Conservation (phyloP, 1,140 invertebrate genomes). For the Drosophila tropicalis region DNA sequence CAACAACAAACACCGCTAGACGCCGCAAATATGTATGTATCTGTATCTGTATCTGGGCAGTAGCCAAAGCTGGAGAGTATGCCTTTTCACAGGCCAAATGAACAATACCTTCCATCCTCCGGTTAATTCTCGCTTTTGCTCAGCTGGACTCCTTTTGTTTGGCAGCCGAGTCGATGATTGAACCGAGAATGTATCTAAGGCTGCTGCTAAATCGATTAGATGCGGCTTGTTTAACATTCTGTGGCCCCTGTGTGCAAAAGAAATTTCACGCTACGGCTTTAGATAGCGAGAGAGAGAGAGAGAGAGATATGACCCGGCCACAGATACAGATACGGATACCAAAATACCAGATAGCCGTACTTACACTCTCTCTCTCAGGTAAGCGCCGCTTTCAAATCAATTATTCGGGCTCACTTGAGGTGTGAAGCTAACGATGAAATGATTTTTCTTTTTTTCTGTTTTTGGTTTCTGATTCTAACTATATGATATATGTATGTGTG, state of each 20-base stretch:
- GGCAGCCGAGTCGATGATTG: conserved; percentile 49
- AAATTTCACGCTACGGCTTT: conserved; percentile 63
- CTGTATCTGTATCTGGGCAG: not conserved
- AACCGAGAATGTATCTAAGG: conserved; percentile 45
- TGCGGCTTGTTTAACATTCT: conserved; percentile 63
- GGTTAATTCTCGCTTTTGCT: conserved; percentile 29
- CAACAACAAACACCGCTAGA: conserved; percentile 36
- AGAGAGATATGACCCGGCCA: conserved; percentile 41
- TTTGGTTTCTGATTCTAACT: conserved; percentile 1
- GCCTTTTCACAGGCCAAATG: conserved; percentile 32
- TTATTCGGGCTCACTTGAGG: conserved; percentile 65
- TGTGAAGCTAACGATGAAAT: conserved; percentile 68
- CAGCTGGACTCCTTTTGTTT: conserved; percentile 54
- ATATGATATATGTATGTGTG: too few relatives aligned
- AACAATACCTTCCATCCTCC: conserved; percentile 11
- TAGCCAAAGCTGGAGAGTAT: not conserved
- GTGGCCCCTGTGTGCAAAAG: conserved; percentile 53
- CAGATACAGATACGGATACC: conserved; percentile 50
- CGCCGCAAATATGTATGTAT: conserved; percentile 19
- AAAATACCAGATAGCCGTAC: conserved; percentile 6
- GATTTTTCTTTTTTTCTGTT: conserved; percentile 23
- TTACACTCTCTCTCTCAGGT: conserved; percentile 45
- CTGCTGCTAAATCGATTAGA: conserved; percentile 62
- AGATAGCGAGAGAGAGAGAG: too few relatives aligned
- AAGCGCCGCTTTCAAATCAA: conserved; percentile 61